Conservation (phyloP, 2,797 vertebrate genomes). For the Prunella strophiata region DNA sequence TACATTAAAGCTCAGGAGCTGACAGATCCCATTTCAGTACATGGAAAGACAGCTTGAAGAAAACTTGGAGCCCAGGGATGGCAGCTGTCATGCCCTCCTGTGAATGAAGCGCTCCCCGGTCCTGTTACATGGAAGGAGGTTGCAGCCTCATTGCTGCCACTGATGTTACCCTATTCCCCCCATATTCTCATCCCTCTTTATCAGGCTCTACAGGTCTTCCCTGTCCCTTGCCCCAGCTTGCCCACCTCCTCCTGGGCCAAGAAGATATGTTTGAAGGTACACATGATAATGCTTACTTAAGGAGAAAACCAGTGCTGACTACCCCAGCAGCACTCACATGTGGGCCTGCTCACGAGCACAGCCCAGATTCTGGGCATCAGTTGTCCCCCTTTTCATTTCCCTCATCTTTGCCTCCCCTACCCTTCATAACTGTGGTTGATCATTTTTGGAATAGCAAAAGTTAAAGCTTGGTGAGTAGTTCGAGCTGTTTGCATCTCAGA, state of each 20-base stretch:
- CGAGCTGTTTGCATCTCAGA: conserved; percentile 29
- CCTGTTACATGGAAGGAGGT: background rate
- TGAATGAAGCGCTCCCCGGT: background rate
- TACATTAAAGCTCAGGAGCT: background rate
- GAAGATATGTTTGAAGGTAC: background rate
- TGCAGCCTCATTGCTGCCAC: background rate
- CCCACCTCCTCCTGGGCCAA: background rate
- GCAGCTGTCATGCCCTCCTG: background rate
- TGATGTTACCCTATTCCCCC: background rate
- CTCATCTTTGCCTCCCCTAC: background rate
- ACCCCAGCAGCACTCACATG: background rate
- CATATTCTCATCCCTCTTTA: background rate
- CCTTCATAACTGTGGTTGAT: background rate
- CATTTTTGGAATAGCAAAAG: background rate
- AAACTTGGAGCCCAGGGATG: background rate
- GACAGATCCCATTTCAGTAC: background rate
- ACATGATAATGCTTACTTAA: conserved; percentile 1
- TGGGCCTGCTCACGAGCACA: accelerated
- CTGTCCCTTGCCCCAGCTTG: background rate
- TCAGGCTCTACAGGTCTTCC: background rate
- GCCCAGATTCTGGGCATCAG: background rate
- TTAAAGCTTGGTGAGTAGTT: conserved; percentile 19
- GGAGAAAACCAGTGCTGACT: conserved; percentile 32
- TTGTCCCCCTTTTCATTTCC: accelerated
- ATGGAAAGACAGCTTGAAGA: background rate